These are phyloP conservation scores for Steinernema feltiae DNA, from an alignment of 1,140 invertebrate genomes.

Conservation along the genomic window DNA sequence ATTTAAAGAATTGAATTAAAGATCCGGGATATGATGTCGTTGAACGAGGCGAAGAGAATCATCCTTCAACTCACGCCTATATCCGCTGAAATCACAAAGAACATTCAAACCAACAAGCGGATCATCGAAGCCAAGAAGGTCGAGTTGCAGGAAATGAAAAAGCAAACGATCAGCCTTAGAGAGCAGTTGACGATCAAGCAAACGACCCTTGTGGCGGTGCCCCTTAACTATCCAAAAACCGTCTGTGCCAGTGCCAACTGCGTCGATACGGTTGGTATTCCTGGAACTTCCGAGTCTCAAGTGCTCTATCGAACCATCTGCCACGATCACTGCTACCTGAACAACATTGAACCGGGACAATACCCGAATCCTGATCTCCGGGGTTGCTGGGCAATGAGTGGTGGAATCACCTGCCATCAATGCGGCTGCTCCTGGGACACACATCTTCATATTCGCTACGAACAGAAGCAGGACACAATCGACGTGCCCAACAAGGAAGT, in stretches of 20 bases:
- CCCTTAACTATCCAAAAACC: slow-evolving; percentile 20
- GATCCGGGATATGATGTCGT: neutral
- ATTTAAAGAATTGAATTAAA: too few relatives aligned
- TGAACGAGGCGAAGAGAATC: slow-evolving; percentile 12
- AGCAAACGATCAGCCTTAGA: slow-evolving; percentile 1
- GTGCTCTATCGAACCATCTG: slow-evolving; percentile 6
- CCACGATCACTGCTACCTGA: slow-evolving; percentile 21
- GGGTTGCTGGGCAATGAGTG: neutral
- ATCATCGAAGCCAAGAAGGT: slow-evolving; percentile 25
- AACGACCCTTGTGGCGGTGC: neutral
- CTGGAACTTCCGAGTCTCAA: neutral
- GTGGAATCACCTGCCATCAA: slow-evolving; percentile 6
- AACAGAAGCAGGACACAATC: neutral
- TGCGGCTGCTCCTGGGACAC: neutral
- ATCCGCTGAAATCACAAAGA: slow-evolving; percentile 33
- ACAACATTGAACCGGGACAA: neutral
- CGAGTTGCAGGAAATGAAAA: slow-evolving; percentile 1
- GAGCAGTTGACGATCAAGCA: slow-evolving; percentile 9
- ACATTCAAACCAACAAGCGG: slow-evolving; percentile 31
- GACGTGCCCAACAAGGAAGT: slow-evolving; percentile 12
- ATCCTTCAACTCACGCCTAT: slow-evolving; percentile 27
- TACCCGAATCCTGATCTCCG: slow-evolving; percentile 17
- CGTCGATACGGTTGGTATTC: neutral
- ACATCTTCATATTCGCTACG: slow-evolving; percentile 9
- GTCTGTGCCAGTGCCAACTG: slow-evolving; percentile 22